Conservation (phyloP, 2,113 vertebrate genomes). For the Apus apus region DNA sequence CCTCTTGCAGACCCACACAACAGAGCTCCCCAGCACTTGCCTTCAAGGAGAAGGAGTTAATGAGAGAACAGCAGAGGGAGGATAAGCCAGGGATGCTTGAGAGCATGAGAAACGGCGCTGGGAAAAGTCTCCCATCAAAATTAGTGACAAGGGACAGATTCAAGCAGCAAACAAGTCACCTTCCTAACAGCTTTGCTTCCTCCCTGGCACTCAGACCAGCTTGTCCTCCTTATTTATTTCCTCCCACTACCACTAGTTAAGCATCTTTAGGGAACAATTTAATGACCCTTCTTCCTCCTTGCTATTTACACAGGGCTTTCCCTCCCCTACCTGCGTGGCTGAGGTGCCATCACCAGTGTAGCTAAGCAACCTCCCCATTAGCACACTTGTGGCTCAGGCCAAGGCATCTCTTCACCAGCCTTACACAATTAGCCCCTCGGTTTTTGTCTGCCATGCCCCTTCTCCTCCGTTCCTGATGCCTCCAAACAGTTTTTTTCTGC, state of each 20-base stretch:
- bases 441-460: background rate
- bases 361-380: slow-evolving; percentile 59
- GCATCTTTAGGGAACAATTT: slow-evolving; percentile 46
- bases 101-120: background rate
- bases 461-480: background rate
- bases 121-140: background rate
- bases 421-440: background rate
- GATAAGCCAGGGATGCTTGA: background rate
- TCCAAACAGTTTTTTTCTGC: background rate
- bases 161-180: slow-evolving; percentile 5
- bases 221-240: slow-evolving; percentile 51
- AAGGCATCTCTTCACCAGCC: background rate
- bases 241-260: slow-evolving; percentile 24
- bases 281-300: slow-evolving; percentile 47
- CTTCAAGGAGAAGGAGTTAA: background rate
- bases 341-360: background rate
- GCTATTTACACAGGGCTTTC: background rate
- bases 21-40: background rate
- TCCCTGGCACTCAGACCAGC: slow-evolving; percentile 13
- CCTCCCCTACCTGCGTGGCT: background rate
- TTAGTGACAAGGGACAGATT: background rate
- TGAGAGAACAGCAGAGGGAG: background rate
- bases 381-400: background rate
- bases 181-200: slow-evolving; percentile 17
- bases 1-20: background rate